A percentile compares a stretch with the other conserved stretches of the same genome.
Evolutionary conservation across 2,797 vertebrate species (phyloP).

Genomic region (Caiman crocodilus): DNA sequence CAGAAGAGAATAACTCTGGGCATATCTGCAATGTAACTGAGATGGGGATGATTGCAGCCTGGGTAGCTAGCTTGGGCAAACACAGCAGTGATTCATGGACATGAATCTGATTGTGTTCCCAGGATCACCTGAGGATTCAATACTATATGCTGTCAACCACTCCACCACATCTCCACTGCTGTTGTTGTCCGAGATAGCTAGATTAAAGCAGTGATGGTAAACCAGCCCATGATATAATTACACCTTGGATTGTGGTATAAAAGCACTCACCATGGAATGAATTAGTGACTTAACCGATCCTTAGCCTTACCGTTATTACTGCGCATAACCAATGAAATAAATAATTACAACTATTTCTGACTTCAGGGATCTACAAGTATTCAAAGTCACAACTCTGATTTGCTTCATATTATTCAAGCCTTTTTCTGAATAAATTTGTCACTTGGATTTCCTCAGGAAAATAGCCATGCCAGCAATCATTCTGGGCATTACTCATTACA

Average conservation of each 20-base stretch:
- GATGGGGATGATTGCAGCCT: no score
- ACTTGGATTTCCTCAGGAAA: background rate
- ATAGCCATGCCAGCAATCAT: background rate
- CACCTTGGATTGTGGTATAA: background rate
- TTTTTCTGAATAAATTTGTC: background rate
- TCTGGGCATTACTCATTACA: background rate
- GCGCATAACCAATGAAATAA: background rate
- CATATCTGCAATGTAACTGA: no score
- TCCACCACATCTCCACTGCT: no score
- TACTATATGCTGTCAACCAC: no score
- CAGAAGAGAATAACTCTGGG: no score
- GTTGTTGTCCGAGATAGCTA: no score
- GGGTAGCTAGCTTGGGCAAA: no score
- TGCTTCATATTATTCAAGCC: background rate
- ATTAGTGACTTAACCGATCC: background rate
- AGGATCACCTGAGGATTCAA: no score
- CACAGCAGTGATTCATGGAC: no score
- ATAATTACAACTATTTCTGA: background rate
- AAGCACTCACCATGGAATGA: fast-evolving
- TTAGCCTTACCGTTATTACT: background rate
- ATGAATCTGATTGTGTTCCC: no score
- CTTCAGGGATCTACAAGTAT: background rate
- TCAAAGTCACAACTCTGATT: background rate
- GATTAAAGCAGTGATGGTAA: no score
- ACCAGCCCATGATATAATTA: background rate